Conservation (phyloP, 2,888 invertebrate species). For the Tanypteryx hageni region DNA sequence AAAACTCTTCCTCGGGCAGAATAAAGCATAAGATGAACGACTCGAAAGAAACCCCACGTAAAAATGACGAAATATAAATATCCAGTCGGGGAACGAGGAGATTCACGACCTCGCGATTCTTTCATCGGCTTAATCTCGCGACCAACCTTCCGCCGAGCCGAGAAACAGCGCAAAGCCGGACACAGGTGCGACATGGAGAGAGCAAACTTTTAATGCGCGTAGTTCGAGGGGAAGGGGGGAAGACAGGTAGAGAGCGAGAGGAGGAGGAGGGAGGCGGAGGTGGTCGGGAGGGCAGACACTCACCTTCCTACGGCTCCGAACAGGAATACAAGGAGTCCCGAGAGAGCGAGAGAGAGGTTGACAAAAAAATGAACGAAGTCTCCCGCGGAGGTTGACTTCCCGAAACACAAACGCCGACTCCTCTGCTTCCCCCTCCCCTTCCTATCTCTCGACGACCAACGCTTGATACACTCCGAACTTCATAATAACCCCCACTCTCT, state of each 20-base stretch:
- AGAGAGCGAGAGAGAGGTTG: neutral
- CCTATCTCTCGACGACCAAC: no score
- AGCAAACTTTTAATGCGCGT: neutral
- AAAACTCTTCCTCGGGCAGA: no score
- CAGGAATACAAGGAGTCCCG: neutral
- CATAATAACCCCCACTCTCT: no score
- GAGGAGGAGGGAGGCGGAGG: neutral
- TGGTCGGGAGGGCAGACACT: neutral
- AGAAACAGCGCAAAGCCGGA: neutral
- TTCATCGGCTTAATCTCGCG: neutral
- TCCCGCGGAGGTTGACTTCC: neutral
- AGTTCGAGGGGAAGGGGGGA: neutral
- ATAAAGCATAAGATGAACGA: no score
- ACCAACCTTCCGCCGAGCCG: neutral
- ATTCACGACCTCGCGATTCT: neutral
- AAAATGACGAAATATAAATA: neutral
- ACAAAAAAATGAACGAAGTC: neutral
- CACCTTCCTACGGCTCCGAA: conserved; percentile 3
- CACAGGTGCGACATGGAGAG: conserved; percentile 2
- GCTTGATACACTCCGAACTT: no score
- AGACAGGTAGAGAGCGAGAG: neutral
- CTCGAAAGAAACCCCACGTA: no score
- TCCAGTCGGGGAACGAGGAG: neutral
- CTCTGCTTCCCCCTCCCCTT: no score
- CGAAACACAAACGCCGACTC: no score